These are phyloP conservation scores for Epinotia nisella DNA, from an alignment of 2,888 invertebrate species.

Conservation along the genomic window DNA sequence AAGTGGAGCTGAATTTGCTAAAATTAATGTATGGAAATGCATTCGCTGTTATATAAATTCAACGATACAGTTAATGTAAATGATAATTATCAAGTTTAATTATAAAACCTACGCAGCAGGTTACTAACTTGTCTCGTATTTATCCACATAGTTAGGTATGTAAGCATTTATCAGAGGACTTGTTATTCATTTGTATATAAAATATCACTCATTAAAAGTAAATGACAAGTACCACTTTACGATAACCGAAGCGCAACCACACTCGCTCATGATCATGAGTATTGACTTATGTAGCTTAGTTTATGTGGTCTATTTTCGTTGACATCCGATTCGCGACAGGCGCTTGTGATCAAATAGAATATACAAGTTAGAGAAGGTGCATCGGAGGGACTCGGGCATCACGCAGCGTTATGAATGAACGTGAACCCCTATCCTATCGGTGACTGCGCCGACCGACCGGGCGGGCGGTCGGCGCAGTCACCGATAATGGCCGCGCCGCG, in stretches of 20 bases:
- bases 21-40: background rate
- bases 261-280: background rate
- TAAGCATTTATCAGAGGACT: too few relatives aligned
- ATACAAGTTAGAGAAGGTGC: constrained; percentile 10
- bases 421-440: constrained; percentile 72
- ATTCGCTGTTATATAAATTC: background rate
- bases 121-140: background rate
- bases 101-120: background rate
- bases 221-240: background rate
- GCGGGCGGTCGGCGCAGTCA: constrained; percentile 48
- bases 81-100: background rate
- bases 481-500: constrained; percentile 40
- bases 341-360: constrained; percentile 58
- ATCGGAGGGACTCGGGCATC: constrained; percentile 61
- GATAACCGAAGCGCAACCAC: background rate
- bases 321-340: constrained; percentile 50
- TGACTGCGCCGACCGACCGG: constrained; percentile 48
- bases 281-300: background rate
- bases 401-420: constrained; percentile 81
- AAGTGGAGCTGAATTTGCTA: background rate
- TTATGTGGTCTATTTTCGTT: background rate
- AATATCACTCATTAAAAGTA: background rate
- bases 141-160: background rate
- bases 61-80: background rate
- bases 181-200: background rate